Conservation (phyloP, 2,888 invertebrate species). For the Carabus problematicus region DNA sequence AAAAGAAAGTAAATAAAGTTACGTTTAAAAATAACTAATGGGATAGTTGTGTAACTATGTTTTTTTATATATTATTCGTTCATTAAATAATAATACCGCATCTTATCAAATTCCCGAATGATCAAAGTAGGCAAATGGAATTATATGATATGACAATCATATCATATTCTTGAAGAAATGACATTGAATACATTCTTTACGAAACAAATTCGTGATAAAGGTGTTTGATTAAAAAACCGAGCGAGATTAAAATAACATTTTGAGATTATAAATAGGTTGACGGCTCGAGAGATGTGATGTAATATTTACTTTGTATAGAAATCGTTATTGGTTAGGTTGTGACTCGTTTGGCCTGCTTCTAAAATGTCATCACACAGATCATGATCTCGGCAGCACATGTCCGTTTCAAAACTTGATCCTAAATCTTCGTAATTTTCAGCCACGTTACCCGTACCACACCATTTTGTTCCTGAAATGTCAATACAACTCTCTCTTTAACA, state of each 20-base stretch:
- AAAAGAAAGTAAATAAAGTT: constrained; percentile 36
- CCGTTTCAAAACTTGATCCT: constrained; percentile 68
- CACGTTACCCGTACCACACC: constrained; percentile 78
- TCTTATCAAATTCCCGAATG: constrained; percentile 1
- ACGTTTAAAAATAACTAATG: not conserved
- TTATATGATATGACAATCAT: no score
- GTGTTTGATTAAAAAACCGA: no score
- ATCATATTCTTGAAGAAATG: not conserved
- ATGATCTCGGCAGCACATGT: constrained; percentile 76
- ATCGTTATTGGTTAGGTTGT: constrained; percentile 53
- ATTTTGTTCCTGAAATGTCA: constrained; percentile 71
- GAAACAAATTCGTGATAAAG: not conserved
- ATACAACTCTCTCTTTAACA: no score
- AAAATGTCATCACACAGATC: constrained; percentile 73
- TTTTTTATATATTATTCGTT: no score
- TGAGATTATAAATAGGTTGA: no score
- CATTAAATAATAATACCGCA: not conserved
- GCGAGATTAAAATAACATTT: no score
- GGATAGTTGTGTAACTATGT: no score
- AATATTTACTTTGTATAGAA: constrained; percentile 53
- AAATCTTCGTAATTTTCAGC: constrained; percentile 71
- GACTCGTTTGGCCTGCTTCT: constrained; percentile 51
- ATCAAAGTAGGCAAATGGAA: no score
- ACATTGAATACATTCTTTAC: not conserved
- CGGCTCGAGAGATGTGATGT: no score